Conservation (phyloP, 2,888 invertebrate species). For the Dinocampus coccinellae region DNA sequence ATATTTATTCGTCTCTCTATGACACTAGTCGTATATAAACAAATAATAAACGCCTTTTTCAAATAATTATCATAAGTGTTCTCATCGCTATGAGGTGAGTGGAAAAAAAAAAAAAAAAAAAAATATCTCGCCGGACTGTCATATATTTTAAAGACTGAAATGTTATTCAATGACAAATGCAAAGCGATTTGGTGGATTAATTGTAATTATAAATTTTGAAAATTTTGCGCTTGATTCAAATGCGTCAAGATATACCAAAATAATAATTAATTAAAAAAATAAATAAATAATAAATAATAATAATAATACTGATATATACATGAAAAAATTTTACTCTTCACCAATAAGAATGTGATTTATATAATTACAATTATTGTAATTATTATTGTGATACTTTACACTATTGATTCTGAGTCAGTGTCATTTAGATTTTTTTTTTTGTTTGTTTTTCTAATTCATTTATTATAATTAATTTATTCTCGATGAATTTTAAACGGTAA, state of each 20-base stretch:
- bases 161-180: not conserved
- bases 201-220: not conserved
- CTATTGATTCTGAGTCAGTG: slow-evolving; percentile 57
- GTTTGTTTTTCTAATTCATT: slow-evolving; percentile 40
- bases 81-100: not conserved
- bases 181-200: not conserved
- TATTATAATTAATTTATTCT: slow-evolving; percentile 50
- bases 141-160: slow-evolving; percentile 3
- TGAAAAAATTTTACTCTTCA: slow-evolving; percentile 39
- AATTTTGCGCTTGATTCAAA: not conserved
- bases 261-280: not conserved
- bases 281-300: not conserved
- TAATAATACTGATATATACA: not conserved
- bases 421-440: not conserved
- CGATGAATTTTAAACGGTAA: not conserved
- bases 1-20: not conserved
- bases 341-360: slow-evolving; percentile 40
- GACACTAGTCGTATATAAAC: not conserved
- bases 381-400: slow-evolving; percentile 66
- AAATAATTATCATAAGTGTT: not conserved
- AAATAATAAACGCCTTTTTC: not conserved
- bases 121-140: not conserved
- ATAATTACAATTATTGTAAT: slow-evolving; percentile 59
- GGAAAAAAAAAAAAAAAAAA: not conserved
- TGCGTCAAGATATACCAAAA: not conserved